Evolutionary conservation across 2,888 invertebrate species (phyloP), one percentile per base, ranked within the genome.

Genomic region (Lepeophtheirus nordmannii): DNA sequence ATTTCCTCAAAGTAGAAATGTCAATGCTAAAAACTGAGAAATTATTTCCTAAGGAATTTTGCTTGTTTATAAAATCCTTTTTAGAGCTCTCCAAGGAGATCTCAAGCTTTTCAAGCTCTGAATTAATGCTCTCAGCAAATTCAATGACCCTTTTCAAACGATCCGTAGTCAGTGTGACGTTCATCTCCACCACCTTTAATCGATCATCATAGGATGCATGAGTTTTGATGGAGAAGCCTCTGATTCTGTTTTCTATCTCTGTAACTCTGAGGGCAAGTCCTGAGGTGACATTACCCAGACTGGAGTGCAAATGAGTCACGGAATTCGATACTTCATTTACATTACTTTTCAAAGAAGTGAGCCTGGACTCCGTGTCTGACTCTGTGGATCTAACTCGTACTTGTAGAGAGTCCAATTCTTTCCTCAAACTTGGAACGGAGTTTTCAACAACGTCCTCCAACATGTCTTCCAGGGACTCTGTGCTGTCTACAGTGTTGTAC

Each of bases 1-100:
- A 46, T 8, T 46, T 46, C 17, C 53, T 14, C 8, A 46, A 46
- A 17, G n/a, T 46, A 17, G 53, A 46, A 14, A 46, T 5, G 8
- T 46, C 53, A 46, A 46, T 46, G 53, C 53, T 46, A 46, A 46
- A 46, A 17, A 46, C 53, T n/a, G 53, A 46, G 53, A 46, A 46
- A 46, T 46, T 46, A 8, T 46, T 46, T 46, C 53, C 53, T 3
- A 46, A 8, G 8, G 5, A 5, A 46, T n/a, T 46, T 14, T 46
- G 53, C 17, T 17, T 46, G 53, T 46, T 46, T n/a, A n/a, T 46
- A 46, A 46, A 46, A 8, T 46, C 53, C 53, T 46, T 46, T 46
- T 46, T 2, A 5, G 53, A 46, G 53, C 3, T 17, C 8, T 46
- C 53, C 14, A 46, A 17, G 2, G 53, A n/a, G 14, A 46, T n/a